phyloP scores from a whole-genome alignment of 1,140 invertebrate species.

The Probaryconus sp. region DNA sequence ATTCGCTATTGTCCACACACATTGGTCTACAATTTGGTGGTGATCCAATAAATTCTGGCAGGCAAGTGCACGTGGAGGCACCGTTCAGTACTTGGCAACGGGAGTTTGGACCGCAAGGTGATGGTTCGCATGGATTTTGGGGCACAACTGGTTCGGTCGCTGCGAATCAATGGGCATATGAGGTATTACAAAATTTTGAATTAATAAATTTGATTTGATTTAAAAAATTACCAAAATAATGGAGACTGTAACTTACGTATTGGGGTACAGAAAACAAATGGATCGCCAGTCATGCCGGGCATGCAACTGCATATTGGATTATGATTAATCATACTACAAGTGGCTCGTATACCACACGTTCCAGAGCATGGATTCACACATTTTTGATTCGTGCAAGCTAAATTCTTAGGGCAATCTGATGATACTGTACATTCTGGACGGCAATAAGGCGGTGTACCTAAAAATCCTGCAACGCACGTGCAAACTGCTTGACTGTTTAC shows the following conservation, averaged over 20 bases:
- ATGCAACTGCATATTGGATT: slow-evolving; percentile 85
- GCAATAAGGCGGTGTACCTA: slow-evolving; percentile 84
- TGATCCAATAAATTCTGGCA: slow-evolving; percentile 75
- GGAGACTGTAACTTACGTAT: slow-evolving; percentile 31
- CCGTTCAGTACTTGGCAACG: slow-evolving; percentile 78
- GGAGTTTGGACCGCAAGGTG: slow-evolving; percentile 79
- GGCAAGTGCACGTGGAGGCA: slow-evolving; percentile 78
- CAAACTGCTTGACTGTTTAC: slow-evolving; percentile 83
- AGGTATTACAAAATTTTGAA: slow-evolving; percentile 3
- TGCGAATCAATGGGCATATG: slow-evolving; percentile 8
- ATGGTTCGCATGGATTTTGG: slow-evolving; percentile 79
- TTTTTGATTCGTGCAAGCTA: slow-evolving; percentile 84
- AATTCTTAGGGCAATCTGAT: slow-evolving; percentile 82
- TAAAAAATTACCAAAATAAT: neutral
- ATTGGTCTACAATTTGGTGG: slow-evolving; percentile 78
- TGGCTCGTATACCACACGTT: slow-evolving; percentile 82
- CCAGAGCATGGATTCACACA: slow-evolving; percentile 84
- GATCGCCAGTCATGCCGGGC: slow-evolving; percentile 83
- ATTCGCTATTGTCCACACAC: slow-evolving; percentile 79
- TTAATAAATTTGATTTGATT: slow-evolving; percentile 1
- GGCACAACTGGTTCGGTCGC: slow-evolving; percentile 61
- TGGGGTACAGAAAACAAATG: slow-evolving; percentile 80
- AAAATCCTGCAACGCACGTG: slow-evolving; percentile 81
- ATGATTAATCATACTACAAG: slow-evolving; percentile 82
- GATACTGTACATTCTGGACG: slow-evolving; percentile 83